Conservation (phyloP, 1,140 invertebrate species). For the Cotesia glomerata region DNA sequence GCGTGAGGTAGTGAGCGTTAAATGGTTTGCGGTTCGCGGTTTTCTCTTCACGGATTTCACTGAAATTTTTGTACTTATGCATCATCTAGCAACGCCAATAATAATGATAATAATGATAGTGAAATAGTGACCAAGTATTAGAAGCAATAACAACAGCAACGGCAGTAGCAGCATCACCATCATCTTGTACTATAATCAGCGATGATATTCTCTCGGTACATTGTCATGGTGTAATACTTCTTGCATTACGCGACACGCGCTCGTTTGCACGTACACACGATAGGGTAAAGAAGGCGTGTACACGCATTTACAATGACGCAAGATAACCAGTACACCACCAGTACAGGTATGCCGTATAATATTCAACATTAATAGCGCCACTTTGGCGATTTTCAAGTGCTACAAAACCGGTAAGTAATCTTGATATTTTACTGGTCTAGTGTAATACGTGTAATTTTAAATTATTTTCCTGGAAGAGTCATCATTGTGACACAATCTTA, state of each 20-base stretch:
- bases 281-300: slow-evolving; percentile 20
- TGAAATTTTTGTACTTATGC: background rate
- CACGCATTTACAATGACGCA: slow-evolving; percentile 2
- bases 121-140: too few species aligned
- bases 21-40: slow-evolving; percentile 26
- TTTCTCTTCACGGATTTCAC: slow-evolving; percentile 13
- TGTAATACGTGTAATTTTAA: background rate
- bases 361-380: slow-evolving; percentile 10
- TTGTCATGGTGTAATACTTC: slow-evolving; percentile 25
- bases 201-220: background rate
- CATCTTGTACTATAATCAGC: background rate
- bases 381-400: slow-evolving; percentile 1
- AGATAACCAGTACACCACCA: background rate
- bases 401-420: background rate
- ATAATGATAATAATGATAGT: background rate
- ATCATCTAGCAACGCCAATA: background rate
- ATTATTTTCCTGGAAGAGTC: background rate
- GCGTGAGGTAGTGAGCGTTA: background rate
- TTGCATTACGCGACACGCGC: slow-evolving; percentile 28
- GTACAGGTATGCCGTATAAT: background rate
- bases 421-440: background rate
- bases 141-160: background rate
- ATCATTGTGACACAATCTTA: too few species aligned
- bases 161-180: background rate
- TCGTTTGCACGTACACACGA: slow-evolving; percentile 17